Evolutionary conservation across 1,140 invertebrate genomes (phyloP), one percentile per base, ranked within the genome.

Genomic region (Zaprionus vittiger): DNA sequence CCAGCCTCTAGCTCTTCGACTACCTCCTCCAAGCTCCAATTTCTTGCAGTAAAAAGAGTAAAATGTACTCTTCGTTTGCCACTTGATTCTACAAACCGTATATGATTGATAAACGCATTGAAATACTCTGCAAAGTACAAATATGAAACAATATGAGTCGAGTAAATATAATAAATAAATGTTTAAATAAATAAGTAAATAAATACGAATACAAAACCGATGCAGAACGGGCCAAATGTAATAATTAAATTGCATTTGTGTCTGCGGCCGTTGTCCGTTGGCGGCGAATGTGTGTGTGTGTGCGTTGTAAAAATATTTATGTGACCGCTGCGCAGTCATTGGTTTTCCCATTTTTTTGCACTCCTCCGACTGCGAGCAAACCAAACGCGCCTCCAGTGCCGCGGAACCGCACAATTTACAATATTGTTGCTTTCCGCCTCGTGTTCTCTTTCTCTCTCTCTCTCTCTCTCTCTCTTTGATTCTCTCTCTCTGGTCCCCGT

Each of bases 201-300:
- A 80, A 83, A 79, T 82, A 12, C 37, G 37, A 26, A 64, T 76
- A 71, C 69, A 52, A 64, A 65, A 37, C 55, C 44, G 1, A 17
- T 70, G 47, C 28, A 20, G 61, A 52, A 28, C 12, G n/a, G 15
- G n/a, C 65, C 81, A 81, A 86, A 89, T 89, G 79, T 89, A 85
- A 89, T 89, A 89, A 89, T 89, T 90, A 89, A 89, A 89, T 90
- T 89, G 81, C 84, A 90, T 89, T 90, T 81, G 78, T 73, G 85
- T 90, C 81, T 90, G 85, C 75, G 81, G 84, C 76, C 61, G 68
- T 60, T 59, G 62, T 65, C 20, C 68, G 61, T 44, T 89, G 85
- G 85, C 85, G 85, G 66, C 72, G 55, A 14, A 31, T 65, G 28
- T 55, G 52, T 34, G 54, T 34, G 17, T 24, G n/a, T 64, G 72